Base-by-base conservation (phyloP, 2,113 vertebrate genomes). In the Strix uralensis region DNA sequence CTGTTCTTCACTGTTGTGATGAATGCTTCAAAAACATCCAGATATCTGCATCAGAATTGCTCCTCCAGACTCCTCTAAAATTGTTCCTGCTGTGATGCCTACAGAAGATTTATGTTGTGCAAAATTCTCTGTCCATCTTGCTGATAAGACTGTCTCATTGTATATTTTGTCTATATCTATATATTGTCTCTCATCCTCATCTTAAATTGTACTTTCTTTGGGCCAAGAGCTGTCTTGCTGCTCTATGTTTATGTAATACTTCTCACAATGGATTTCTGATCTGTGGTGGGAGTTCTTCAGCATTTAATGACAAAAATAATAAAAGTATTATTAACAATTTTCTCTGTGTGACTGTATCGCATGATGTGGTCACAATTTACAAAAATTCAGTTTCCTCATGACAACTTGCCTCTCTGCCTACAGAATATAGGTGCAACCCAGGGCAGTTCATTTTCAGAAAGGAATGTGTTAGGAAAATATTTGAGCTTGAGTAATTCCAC, bases 401-500 rank as follows among this genome's bases (percentile, higher is more conserved):
- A 79, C 42, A 75, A 52, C 16, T 66, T 90, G 38, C 47, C 17
- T 92, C 34, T 81, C 70, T 92, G 52, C n/a, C 65, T 91, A 5
- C 0, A 4, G 61, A 94, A 91, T 44, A 40, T 81, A 91, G 89
- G 91, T 94, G 62, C 66, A 72, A 16, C 26, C 16, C 36, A 65
- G 36, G 34, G 22, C 36, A 87, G 36, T 49, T 61, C 23, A 15
- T 79, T 92, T 86, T 89, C 83, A 72, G 57, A 87, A 75, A 72
- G 32, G 36, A 91, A 91, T 94, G 92, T 3, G 3, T 89, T 81
- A 89, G 70, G 36, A 85, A 95, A 91, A 80, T 80, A 94, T 87
- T 82, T 89, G 66, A 91, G 49, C 62, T 89, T 82, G 32, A 94
- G 42, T 94, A 85, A 94, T 95, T 75, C 73, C 29, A 75, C 81